Percentiles rank a stretch among this genome's conserved stretches.
Evolutionary conservation across 2,888 invertebrate species (phyloP).

Genomic region (Cactoblastis cactorum): DNA sequence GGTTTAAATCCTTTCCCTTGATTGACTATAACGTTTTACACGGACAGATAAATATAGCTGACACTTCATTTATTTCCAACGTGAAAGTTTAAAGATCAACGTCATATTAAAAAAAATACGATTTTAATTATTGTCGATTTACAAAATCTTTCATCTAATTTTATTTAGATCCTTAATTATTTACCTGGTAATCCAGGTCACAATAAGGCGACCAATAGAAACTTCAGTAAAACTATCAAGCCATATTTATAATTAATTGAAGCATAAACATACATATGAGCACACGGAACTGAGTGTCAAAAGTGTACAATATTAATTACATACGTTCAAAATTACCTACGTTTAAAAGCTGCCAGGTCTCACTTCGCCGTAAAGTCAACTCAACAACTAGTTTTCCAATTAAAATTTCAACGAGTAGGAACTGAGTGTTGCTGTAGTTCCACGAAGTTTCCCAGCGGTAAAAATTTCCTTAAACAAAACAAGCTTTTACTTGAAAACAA

Average conservation of each 20-base stretch:
- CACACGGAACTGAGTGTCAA: neutral
- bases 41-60: too few relatives aligned
- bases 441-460: constrained; percentile 31
- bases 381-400: constrained; percentile 44
- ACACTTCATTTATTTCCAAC: too few relatives aligned
- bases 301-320: constrained; percentile 3
- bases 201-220: neutral
- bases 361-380: constrained; percentile 34
- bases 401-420: constrained; percentile 41
- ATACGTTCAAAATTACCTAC: constrained; percentile 5
- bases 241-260: too few relatives aligned
- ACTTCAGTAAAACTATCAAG: neutral
- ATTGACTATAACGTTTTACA: too few relatives aligned
- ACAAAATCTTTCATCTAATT: too few relatives aligned
- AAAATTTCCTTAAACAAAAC: constrained; percentile 27
- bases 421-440: constrained; percentile 30
- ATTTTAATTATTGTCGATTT: too few relatives aligned
- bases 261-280: neutral
- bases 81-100: too few relatives aligned
- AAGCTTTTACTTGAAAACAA: constrained; percentile 6
- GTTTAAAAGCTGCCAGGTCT: constrained; percentile 25
- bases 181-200: too few relatives aligned
- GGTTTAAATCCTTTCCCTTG: too few relatives aligned
- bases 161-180: too few relatives aligned
- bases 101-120: too few relatives aligned